These are phyloP conservation scores for Drosophila bipectinata DNA, from an alignment of 1,140 invertebrate genomes.

Conservation along the genomic window DNA sequence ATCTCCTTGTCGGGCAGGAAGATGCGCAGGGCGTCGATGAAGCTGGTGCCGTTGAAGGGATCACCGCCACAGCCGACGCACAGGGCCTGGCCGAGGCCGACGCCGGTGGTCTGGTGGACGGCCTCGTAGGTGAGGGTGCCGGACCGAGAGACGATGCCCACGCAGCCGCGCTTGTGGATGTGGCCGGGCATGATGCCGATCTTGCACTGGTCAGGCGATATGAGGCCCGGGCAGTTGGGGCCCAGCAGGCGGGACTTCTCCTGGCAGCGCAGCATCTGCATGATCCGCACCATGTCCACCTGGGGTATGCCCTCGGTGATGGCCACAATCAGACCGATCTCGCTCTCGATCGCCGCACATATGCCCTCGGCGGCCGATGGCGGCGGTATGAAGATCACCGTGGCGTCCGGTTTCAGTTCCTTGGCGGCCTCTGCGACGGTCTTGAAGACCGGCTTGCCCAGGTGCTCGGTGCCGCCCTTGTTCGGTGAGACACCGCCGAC, in stretches of 20 bases:
- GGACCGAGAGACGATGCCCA: conserved; percentile 98
- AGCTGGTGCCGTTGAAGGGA: conserved; percentile 99
- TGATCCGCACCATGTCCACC: conserved; percentile 99
- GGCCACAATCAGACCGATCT: conserved; percentile 98
- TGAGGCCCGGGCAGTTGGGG: conserved; percentile 99
- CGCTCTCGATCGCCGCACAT: conserved; percentile 97
- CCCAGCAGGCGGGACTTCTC: conserved; percentile 97
- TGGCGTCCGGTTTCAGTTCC: conserved; percentile 93
- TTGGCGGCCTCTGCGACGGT: conserved; percentile 91
- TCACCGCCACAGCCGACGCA: conserved; percentile 99
- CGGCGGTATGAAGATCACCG: conserved; percentile 99
- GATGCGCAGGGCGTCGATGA: conserved; percentile 98
- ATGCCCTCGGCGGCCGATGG: conserved; percentile 95
- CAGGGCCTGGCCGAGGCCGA: conserved; percentile 97
- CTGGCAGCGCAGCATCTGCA: conserved; percentile 93
- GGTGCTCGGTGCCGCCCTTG: conserved; percentile 96
- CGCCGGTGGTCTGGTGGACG: conserved; percentile 96
- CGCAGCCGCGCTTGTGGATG: conserved; percentile 95
- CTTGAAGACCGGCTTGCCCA: conserved; percentile 97
- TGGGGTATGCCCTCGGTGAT: conserved; percentile 99
- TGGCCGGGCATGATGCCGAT: conserved; percentile 99
- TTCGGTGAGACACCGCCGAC: conserved; percentile 98
- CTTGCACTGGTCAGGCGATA: conserved; percentile 98
- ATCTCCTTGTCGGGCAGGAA: conserved; percentile 96
- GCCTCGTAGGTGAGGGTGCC: conserved; percentile 99